Evolutionary conservation across 2,113 vertebrate genomes (phyloP).

Genomic region (Myxocyprinus asiaticus): DNA sequence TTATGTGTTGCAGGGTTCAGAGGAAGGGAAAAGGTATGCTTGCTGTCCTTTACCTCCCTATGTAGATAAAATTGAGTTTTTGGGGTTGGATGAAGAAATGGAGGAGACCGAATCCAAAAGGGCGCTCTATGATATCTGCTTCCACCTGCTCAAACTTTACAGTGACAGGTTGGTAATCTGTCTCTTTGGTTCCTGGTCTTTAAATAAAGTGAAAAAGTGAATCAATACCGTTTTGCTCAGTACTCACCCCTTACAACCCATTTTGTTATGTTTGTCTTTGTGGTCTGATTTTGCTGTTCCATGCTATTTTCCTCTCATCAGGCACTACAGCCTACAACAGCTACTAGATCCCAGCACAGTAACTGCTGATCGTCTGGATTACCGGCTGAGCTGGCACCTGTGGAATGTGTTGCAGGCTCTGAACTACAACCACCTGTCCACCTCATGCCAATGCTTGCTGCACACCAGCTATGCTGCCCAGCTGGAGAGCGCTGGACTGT

Average conservation of each 20-base stretch:
- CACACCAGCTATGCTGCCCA: slow-evolving; percentile 89
- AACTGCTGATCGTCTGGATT: slow-evolving; percentile 85
- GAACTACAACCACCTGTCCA: slow-evolving; percentile 84
- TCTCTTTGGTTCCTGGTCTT: neutral
- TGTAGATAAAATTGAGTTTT: slow-evolving; percentile 72
- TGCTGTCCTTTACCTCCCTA: slow-evolving; percentile 88
- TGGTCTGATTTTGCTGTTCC: neutral
- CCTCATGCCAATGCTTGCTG: slow-evolving; percentile 79
- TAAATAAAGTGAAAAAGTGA: neutral
- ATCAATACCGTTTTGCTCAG: no score
- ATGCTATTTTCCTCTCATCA: slow-evolving; percentile 54
- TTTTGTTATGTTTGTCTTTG: neutral
- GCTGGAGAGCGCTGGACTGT: slow-evolving; percentile 87
- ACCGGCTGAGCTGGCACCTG: slow-evolving; percentile 93
- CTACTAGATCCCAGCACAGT: slow-evolving; percentile 88
- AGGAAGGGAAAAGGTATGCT: slow-evolving; percentile 80
- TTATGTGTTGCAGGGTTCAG: slow-evolving; percentile 69
- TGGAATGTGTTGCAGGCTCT: slow-evolving; percentile 90
- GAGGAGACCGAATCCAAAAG: slow-evolving; percentile 63
- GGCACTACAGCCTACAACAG: slow-evolving; percentile 86
- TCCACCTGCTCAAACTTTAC: slow-evolving; percentile 94
- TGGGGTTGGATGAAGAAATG: slow-evolving; percentile 59
- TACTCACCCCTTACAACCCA: no score
- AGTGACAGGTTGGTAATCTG: slow-evolving; percentile 82
- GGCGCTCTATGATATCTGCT: slow-evolving; percentile 87